A percentile compares a stretch with the other conserved stretches of the same genome.
These are phyloP conservation scores for Pelobates cultripes DNA, from an alignment of 2,797 vertebrate species.

Conservation along the genomic window DNA sequence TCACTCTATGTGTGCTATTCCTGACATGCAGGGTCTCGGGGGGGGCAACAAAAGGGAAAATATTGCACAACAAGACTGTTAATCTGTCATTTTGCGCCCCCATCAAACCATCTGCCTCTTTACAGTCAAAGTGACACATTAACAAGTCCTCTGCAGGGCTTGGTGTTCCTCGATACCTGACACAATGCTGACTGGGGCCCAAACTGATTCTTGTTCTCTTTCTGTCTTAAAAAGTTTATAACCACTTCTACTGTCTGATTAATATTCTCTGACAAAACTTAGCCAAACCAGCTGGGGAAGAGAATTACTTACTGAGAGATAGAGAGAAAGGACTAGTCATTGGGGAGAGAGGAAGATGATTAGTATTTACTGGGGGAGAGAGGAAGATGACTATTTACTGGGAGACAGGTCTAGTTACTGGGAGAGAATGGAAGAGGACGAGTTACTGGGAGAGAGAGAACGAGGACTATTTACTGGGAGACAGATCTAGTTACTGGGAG, in stretches of 20 bases:
- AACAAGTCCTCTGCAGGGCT: too few relatives aligned
- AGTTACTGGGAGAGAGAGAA: background rate
- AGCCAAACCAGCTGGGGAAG: background rate
- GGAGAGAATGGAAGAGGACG: background rate
- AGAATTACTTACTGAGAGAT: background rate
- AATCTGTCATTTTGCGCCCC: background rate
- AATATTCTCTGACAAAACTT: too few relatives aligned
- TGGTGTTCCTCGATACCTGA: too few relatives aligned
- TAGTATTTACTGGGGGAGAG: background rate
- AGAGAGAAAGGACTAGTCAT: background rate
- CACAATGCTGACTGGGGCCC: too few relatives aligned
- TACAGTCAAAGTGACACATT: too few relatives aligned
- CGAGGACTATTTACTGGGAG: background rate
- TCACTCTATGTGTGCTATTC: constrained; percentile 4
- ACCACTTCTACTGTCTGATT: too few relatives aligned
- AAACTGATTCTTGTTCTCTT: too few relatives aligned
- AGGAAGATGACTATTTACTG: background rate
- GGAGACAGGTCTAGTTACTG: background rate
- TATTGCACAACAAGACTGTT: background rate
- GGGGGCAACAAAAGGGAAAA: background rate
- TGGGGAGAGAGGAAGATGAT: background rate
- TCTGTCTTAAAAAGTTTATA: too few relatives aligned
- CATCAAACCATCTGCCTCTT: background rate
- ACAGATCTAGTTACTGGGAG: background rate
- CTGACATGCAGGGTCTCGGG: constrained; percentile 3